phyloP scores from a whole-genome alignment of 1,140 invertebrate genomes.

The Maniola jurtina region DNA sequence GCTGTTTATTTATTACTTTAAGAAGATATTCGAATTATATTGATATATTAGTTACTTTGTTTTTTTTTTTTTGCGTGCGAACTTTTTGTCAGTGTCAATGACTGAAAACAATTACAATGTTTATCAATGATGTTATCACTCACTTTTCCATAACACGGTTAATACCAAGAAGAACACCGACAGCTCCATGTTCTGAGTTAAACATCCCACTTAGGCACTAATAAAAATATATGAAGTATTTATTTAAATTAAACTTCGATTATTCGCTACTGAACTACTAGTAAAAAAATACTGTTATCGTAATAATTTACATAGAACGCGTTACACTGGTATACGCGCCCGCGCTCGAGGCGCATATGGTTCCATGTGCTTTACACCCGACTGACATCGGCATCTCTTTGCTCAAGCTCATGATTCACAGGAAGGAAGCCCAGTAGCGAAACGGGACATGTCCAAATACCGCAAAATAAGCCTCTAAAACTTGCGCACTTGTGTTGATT shows the following conservation, averaged over 20 bases:
- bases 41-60: background rate
- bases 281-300: background rate
- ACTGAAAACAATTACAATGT: slow-evolving; percentile 5
- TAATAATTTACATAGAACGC: slow-evolving; percentile 14
- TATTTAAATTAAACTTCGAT: background rate
- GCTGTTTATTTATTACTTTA: too few relatives aligned
- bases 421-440: slow-evolving; percentile 60
- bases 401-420: slow-evolving; percentile 64
- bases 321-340: slow-evolving; percentile 33
- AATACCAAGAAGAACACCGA: slow-evolving; percentile 45
- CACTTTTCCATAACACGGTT: slow-evolving; percentile 17
- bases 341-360: slow-evolving; percentile 46
- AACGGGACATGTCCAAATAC: slow-evolving; percentile 69
- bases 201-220: slow-evolving; percentile 3
- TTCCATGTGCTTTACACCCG: slow-evolving; percentile 45
- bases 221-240: background rate
- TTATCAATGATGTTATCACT: slow-evolving; percentile 16
- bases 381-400: slow-evolving; percentile 53
- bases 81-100: background rate
- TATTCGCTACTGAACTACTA: background rate
- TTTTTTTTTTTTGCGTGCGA: background rate
- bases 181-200: slow-evolving; percentile 50
- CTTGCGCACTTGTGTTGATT: slow-evolving; percentile 42
- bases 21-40: too few relatives aligned
- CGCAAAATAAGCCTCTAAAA: slow-evolving; percentile 49